Base-by-base conservation (phyloP, 2,113 vertebrate species). In the Haplochromis burtoni region DNA sequence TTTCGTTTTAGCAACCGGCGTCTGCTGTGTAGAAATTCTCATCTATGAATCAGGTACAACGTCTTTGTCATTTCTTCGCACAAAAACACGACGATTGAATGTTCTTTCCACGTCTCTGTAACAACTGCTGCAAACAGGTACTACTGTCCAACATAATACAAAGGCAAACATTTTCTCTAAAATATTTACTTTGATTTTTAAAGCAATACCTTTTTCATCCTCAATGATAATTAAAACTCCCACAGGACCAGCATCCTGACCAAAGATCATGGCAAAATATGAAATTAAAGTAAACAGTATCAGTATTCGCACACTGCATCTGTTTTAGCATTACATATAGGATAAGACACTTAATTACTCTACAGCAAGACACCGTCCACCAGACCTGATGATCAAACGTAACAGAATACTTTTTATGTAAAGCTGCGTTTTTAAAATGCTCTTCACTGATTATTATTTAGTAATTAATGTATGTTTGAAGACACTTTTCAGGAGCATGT, bases 101-200 rank as follows among this genome's bases (percentile, higher is more conserved):
- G 49, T 11, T 79, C 49, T 24, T 97, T 96, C 80, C 82, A 12
- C 7, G 83, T 94, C 11, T 54, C 81, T 1, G 86, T 97, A 80
- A 93, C 76, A 4, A 54, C 96, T 5, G 71, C 40, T 21, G 95
- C 86, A 81, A 31, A 88, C 38, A 96, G 96, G 96, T 97, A 53
- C 10, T 49, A 42, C 5, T 84, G 17, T 2, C 12, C 4, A 26
- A 61, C 24, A 81, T 5, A 35, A 59, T 29, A 59, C 26, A 59
- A 29, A 59, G 55, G 24, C 11, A 63, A 35, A 42, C 3, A 26
- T 38, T 45, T 4, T 24, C 8, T 19, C 0, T 57, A 57, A 57
- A 29, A 29, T 57, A 29, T 57, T 57, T 57, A 5, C 54, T 29
- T 57, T 57, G 54, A 57, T 8, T 57, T 57, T 57, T 57, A 29